Conservation (phyloP, 92 coral and sea anemone species). For the Phenganax stokvisi region DNA sequence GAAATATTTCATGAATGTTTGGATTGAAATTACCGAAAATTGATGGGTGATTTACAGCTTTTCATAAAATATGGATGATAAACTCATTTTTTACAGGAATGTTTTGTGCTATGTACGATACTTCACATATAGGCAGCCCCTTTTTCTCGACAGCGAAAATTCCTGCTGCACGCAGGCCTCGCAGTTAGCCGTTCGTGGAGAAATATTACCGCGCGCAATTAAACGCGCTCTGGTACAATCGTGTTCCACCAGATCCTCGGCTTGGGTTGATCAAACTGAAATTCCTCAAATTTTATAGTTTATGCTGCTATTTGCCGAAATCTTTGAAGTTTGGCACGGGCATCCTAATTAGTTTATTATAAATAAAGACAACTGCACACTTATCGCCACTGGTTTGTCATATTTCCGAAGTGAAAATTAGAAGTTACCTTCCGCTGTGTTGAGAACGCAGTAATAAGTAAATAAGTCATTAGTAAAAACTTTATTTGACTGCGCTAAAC, state of each 20-base stretch:
- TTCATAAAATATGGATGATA: background rate
- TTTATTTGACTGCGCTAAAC: no score
- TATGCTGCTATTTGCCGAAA: slow-evolving; percentile 32
- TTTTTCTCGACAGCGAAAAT: no score
- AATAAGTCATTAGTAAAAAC: background rate
- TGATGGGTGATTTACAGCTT: no score
- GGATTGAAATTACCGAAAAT: background rate
- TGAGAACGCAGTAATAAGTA: background rate
- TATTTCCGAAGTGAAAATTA: slow-evolving; percentile 1
- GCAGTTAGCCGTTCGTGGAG: no score
- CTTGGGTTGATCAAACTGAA: background rate
- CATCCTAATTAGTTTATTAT: slow-evolving; percentile 32
- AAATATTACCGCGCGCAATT: no score
- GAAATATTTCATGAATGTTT: background rate
- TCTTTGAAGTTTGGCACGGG: slow-evolving; percentile 38
- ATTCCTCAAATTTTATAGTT: slow-evolving; percentile 13
- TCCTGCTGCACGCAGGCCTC: no score
- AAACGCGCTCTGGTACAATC: no score
- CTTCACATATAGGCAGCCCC: no score
- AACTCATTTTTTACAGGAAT: background rate
- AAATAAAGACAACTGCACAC: slow-evolving; percentile 21
- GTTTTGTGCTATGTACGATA: no score
- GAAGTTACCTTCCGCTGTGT: background rate
- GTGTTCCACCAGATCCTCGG: background rate
- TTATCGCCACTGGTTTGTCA: background rate